Conservation (phyloP, 1,140 invertebrate species). For the Dinoponera quadriceps region DNA sequence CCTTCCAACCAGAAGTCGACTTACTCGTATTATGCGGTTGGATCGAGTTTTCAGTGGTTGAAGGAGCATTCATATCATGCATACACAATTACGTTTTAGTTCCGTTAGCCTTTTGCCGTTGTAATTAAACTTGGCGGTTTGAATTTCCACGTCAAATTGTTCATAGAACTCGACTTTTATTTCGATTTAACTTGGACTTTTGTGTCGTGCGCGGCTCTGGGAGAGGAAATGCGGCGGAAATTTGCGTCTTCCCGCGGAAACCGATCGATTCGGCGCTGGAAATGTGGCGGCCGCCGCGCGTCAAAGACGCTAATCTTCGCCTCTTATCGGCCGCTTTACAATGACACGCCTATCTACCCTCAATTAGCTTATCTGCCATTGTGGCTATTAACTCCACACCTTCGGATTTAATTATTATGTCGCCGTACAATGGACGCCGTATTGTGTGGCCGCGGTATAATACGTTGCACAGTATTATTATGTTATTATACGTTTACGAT, state of each 20-base stretch:
- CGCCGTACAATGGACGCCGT: slow-evolving; percentile 1
- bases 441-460: slow-evolving; percentile 33
- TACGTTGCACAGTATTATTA: slow-evolving; percentile 30
- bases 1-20: too few species aligned
- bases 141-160: background rate
- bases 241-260: too few species aligned
- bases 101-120: background rate
- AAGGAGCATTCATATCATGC: too few species aligned
- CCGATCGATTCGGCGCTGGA: too few species aligned
- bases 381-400: slow-evolving; percentile 54
- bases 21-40: too few species aligned
- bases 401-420: slow-evolving; percentile 59
- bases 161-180: too few species aligned
- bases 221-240: too few species aligned
- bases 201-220: too few species aligned
- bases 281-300: too few species aligned
- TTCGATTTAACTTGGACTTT: too few species aligned
- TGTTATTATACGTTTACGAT: slow-evolving; percentile 35
- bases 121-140: background rate
- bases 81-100: too few species aligned
- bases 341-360: slow-evolving; percentile 18
- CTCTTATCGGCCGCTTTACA: slow-evolving; percentile 6
- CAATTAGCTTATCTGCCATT: slow-evolving; percentile 43
- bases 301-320: background rate
- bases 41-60: too few species aligned